Base-by-base conservation (phyloP, 2,113 vertebrate species). In the Ophthalmotilapia sp. region DNA sequence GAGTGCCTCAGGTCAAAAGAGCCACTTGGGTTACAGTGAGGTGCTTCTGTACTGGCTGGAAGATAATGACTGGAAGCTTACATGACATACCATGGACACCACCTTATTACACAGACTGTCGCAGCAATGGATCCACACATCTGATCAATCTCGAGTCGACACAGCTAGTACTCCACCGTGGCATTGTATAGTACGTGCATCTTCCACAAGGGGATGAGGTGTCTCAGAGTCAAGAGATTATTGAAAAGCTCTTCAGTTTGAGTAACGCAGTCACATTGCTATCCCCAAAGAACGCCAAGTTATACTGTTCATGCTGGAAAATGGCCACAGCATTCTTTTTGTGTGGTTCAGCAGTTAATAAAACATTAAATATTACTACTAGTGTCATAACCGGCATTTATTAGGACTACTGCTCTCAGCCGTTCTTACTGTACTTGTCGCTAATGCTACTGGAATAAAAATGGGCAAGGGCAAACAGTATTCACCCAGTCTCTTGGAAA, bases 11-110 rank as follows among this genome's bases (percentile, higher is more conserved):
- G 95, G 94, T 94, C 90, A 93, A 89, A 89, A 79, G 82, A 92
- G 90, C 86, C 62, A 6, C 93, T 89, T 75, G 86, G 93, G 92
- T 95, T 92, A 93, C 92, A 70, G 84, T 23, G 13, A 92, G 93
- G 90, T 93, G 89, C 62, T 91, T 77, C 89, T 56, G 81, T 70
- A 85, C 91, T 70, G 81, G 79, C 90, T 79, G 85, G 79, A 88
- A 93, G 92, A 94, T 94, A 91, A 93, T 94, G 89, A 89, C 88
- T 80, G 87, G 70, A 77, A 91, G 90, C 90, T 91, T 91, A 91
- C 88, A 88, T 86, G 89, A 90, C 92, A 91, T 47, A 62, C 84
- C 47, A 54, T 83, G 85, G 58, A 88, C 84, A 89, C 82, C 58
- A 33, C 81, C 91, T 91, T 87, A 91, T 89, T 88, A 85, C 89